A percentile compares a stretch with the other conserved stretches of the same genome.
phyloP scores from a whole-genome alignment of 2,888 invertebrate genomes.

The Hanleya hanleyi region DNA sequence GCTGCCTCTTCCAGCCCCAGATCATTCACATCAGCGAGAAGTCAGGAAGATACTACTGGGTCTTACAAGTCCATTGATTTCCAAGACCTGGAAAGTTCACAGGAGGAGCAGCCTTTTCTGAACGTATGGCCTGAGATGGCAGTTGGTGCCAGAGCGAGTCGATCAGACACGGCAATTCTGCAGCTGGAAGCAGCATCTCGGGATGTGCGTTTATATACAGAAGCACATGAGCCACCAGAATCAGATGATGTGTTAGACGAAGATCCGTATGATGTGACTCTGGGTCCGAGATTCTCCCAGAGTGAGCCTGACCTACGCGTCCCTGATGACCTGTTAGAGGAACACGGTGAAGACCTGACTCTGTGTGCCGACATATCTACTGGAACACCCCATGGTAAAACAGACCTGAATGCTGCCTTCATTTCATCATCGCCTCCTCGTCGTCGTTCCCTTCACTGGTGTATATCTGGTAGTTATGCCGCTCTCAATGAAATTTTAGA shows the following conservation, averaged over 20 bases:
- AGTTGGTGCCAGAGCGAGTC: too few species aligned
- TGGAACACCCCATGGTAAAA: not conserved
- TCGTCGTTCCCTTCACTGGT: not conserved
- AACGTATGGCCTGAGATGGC: too few species aligned
- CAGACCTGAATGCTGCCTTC: not conserved
- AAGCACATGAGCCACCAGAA: not conserved
- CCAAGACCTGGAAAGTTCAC: too few species aligned
- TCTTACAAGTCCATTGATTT: too few species aligned
- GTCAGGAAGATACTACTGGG: too few species aligned
- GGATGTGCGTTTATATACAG: too few species aligned
- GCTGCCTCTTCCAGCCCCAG: too few species aligned
- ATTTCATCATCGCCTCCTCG: too few species aligned
- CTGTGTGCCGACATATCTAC: not conserved
- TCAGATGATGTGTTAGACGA: not conserved
- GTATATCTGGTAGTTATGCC: not conserved
- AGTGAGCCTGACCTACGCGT: not conserved
- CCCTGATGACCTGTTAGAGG: not conserved
- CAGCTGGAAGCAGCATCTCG: too few species aligned
- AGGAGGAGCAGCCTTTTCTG: too few species aligned
- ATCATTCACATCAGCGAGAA: too few species aligned
- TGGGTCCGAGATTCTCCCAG: not conserved
- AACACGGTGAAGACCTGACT: not conserved
- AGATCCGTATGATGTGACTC: not conserved
- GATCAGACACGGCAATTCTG: too few species aligned
- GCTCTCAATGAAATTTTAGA: not conserved